Percentiles rank a stretch among this genome's conserved stretches.
Conservation (phyloP, 2,888 invertebrate species). For the Bembecia ichneumoniformis region DNA sequence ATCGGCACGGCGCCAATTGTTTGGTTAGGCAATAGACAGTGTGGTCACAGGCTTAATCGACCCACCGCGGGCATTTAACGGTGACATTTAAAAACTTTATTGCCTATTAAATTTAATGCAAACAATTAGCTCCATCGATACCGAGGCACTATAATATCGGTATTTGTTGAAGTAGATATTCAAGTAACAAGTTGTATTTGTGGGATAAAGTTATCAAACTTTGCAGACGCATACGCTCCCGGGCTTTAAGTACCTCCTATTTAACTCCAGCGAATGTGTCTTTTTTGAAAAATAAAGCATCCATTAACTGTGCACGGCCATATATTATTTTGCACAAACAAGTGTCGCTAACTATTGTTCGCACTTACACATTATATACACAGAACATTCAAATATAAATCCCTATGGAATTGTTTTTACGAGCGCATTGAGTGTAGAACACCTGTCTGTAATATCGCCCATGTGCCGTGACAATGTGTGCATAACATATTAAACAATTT, state of each 20-base stretch:
- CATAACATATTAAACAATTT: slow-evolving; percentile 10
- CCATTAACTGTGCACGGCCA: too few relatives aligned
- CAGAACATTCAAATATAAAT: slow-evolving; percentile 45
- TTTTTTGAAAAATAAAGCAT: too few relatives aligned
- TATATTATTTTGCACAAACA: slow-evolving; percentile 27
- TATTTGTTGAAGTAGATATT: background rate
- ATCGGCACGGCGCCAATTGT: slow-evolving; percentile 53
- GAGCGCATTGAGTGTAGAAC: slow-evolving; percentile 42
- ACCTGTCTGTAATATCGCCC: slow-evolving; percentile 42
- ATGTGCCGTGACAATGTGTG: slow-evolving; percentile 15
- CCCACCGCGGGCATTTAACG: slow-evolving; percentile 26
- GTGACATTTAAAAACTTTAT: slow-evolving; percentile 43
- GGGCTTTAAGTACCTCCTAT: background rate
- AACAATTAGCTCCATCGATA: slow-evolving; percentile 46
- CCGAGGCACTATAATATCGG: background rate
- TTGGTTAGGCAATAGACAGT: slow-evolving; percentile 57
- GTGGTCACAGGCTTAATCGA: slow-evolving; percentile 20
- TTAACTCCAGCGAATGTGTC: background rate
- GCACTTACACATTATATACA: slow-evolving; percentile 14
- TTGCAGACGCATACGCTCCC: background rate
- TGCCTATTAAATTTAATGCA: slow-evolving; percentile 49
- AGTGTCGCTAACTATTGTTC: slow-evolving; percentile 33
- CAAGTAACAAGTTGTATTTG: background rate
- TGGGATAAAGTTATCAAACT: background rate
- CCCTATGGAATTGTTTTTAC: slow-evolving; percentile 55